phyloP scores from a whole-genome alignment of 1,140 invertebrate species.

The Bacillus rossius region DNA sequence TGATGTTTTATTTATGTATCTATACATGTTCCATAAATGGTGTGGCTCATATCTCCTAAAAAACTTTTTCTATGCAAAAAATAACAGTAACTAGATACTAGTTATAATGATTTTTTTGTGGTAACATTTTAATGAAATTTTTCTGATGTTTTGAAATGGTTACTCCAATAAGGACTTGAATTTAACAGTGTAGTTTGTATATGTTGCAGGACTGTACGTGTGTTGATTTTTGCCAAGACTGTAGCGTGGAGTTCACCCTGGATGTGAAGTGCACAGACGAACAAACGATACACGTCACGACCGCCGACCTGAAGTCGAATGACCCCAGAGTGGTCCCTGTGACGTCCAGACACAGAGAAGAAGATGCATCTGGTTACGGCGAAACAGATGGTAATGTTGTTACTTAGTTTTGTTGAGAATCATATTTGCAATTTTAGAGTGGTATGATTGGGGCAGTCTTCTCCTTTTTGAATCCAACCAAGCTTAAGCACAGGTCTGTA shows the following conservation, averaged over 20 bases:
- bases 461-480: background rate
- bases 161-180: too few relatives aligned
- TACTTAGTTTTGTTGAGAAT: slow-evolving; percentile 4
- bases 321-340: slow-evolving; percentile 90
- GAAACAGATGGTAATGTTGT: slow-evolving; percentile 67
- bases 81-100: too few relatives aligned
- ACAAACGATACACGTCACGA: slow-evolving; percentile 92
- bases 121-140: too few relatives aligned
- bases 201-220: slow-evolving; percentile 83
- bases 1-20: too few relatives aligned
- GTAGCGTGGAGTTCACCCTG: slow-evolving; percentile 95
- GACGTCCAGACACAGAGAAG: slow-evolving; percentile 84
- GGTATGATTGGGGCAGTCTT: background rate
- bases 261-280: slow-evolving; percentile 95
- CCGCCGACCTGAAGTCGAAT: slow-evolving; percentile 89
- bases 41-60: too few relatives aligned
- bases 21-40: too few relatives aligned
- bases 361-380: slow-evolving; percentile 88
- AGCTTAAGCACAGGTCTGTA: background rate
- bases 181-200: background rate
- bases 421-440: background rate
- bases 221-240: slow-evolving; percentile 94
- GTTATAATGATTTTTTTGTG: too few relatives aligned
- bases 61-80: too few relatives aligned
- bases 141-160: too few relatives aligned